Evolutionary conservation across 2,113 vertebrate species (phyloP).

Genomic region (Phyllostomus hastatus): DNA sequence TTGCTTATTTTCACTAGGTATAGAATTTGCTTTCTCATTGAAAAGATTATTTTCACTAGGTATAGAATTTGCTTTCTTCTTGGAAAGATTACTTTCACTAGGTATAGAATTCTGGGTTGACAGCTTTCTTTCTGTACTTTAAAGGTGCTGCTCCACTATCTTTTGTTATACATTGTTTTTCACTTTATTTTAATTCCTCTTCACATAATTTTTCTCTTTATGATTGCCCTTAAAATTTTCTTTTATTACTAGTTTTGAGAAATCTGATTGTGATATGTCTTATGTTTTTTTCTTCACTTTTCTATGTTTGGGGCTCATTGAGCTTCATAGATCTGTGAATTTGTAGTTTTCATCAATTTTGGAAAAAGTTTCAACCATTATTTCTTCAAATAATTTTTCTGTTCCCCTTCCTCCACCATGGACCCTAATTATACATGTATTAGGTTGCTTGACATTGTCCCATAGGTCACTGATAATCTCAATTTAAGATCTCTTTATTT

Average conservation of each 20-base stretch:
- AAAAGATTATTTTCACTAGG: background rate
- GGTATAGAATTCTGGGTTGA: constrained; percentile 21
- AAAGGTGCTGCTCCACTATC: background rate
- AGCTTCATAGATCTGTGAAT: constrained; percentile 8
- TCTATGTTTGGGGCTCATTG: background rate
- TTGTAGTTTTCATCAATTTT: constrained; percentile 23
- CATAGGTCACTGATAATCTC: background rate
- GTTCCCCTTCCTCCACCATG: background rate
- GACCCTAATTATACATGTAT: background rate
- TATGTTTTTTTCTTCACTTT: background rate
- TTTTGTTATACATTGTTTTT: constrained; percentile 1
- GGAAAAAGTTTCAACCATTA: background rate
- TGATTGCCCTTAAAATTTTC: background rate
- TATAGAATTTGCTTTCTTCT: background rate
- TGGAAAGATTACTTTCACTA: background rate
- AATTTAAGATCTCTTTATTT: background rate
- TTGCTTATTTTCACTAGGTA: background rate
- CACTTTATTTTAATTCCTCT: background rate
- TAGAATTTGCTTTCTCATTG: background rate
- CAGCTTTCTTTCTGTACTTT: constrained; percentile 34
- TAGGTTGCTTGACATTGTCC: background rate
- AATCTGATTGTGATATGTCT: background rate
- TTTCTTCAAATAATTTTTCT: constrained; percentile 32
- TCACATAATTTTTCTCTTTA: background rate
- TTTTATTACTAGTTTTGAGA: background rate